These are phyloP conservation scores for Phylloscopus trochiloides DNA, from an alignment of 2,113 vertebrate species.

Conservation along the genomic window DNA sequence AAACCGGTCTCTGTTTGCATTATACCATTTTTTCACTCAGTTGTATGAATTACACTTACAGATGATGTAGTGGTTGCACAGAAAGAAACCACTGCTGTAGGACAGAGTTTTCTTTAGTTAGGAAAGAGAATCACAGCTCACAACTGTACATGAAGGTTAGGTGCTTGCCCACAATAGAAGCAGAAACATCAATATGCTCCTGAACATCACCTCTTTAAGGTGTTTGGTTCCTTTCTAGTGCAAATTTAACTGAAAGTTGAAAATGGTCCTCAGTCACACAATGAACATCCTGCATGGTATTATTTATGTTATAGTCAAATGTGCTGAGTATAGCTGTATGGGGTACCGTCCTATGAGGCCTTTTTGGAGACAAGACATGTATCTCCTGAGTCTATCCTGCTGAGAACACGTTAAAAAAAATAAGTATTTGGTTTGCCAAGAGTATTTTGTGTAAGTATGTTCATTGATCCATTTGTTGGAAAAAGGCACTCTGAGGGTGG, in stretches of 20 bases:
- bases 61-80: not conserved
- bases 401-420: not conserved
- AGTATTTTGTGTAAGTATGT: not conserved
- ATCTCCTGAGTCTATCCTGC: not conserved
- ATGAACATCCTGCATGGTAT: not conserved
- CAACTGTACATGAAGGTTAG: not conserved
- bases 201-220: not conserved
- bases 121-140: not conserved
- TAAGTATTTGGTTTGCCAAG: not conserved
- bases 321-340: not conserved
- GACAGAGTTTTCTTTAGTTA: not conserved
- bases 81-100: not conserved
- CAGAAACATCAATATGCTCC: not conserved
- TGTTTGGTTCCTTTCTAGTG: not conserved
- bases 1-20: not conserved
- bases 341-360: not conserved
- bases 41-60: not conserved
- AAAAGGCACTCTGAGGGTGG: not conserved
- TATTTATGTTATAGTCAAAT: not conserved
- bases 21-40: not conserved
- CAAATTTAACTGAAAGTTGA: not conserved
- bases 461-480: not conserved
- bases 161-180: not conserved
- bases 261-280: not conserved
- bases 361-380: not conserved